Base-by-base conservation (phyloP, 2,113 vertebrate genomes). In the Calonectris borealis region DNA sequence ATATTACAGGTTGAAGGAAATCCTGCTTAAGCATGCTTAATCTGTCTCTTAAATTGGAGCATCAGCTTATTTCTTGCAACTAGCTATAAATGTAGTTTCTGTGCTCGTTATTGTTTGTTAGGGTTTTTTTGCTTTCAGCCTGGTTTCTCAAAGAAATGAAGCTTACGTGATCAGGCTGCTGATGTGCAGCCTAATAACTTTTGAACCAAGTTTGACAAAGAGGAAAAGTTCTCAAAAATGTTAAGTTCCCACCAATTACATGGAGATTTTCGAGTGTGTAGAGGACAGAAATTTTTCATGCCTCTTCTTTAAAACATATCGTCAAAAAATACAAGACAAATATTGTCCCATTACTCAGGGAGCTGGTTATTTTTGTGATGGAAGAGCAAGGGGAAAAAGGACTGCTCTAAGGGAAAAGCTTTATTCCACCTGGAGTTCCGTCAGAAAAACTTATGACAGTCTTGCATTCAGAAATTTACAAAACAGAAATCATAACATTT, bases 1-100 rank as follows among this genome's bases (percentile, higher is more conserved):
- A 72, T 96, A 89, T 97, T 96, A 91, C 57, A 93, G 82, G 69
- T 96, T 96, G 96, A 65, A 75, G 54, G 86, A 91, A 97, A 88
- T 97, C 93, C 76, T 96, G 88, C 90, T 97, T 91, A 93, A 96
- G 78, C 93, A 80, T 19, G 32, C 61, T 96, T 72, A 69, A 58
- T 90, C 54, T 90, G 16, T 76, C 87, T 95, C 71, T 70, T 83
- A 88, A 97, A 90, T 77, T 83, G 61, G 73, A 83, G 25, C 68
- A 66, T 26, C n/a, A 44, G 9, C 11, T 72, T 79, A 29, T 90
- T 97, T 86, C 57, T 86, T 57, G 73, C 6, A 83, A 22, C 29
- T 38, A 73, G 40, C 42, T 88, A 3, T 49, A 77, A 60, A 52
- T 80, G n/a, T 22, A 60, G 36, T 78, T 92, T 90, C 62, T 68